Percentiles rank a stretch among this genome's conserved stretches.
These are phyloP conservation scores for Meloe dianella DNA, from an alignment of 2,888 invertebrate species.

Conservation along the genomic window DNA sequence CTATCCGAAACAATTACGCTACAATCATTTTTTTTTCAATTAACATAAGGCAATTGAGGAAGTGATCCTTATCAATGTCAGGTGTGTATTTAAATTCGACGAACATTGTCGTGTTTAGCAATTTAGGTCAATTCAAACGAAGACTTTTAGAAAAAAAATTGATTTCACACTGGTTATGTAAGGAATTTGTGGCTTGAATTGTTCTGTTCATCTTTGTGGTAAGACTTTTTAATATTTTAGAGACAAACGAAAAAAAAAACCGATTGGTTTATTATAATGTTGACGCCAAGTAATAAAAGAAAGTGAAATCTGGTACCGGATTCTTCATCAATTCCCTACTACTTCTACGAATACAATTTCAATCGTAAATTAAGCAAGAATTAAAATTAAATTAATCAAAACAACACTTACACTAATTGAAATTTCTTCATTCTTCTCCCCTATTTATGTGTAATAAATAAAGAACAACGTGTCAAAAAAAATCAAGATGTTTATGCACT, in stretches of 20 bases:
- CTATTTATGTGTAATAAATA: slow-evolving; percentile 16
- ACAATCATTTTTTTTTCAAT: neutral
- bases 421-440: slow-evolving; percentile 50
- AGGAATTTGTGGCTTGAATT: too few relatives aligned
- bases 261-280: slow-evolving; percentile 1
- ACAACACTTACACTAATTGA: slow-evolving; percentile 51
- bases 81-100: neutral
- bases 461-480: too few relatives aligned
- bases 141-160: neutral
- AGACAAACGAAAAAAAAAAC: neutral
- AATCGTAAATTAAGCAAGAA: neutral
- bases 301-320: slow-evolving; percentile 11
- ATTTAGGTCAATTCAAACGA: neutral
- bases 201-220: neutral
- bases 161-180: neutral
- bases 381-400: slow-evolving; percentile 14
- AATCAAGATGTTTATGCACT: slow-evolving; percentile 48
- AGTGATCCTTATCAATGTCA: neutral
- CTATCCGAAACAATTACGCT: neutral
- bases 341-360: neutral
- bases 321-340: slow-evolving; percentile 1
- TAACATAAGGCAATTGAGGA: neutral
- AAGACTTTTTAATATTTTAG: neutral
- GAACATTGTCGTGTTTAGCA: neutral
- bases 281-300: slow-evolving; percentile 9